Evolutionary conservation across 2,113 vertebrate species (phyloP), one percentile per base, ranked within the genome.

Genomic region (Phalacrocorax carbo): DNA sequence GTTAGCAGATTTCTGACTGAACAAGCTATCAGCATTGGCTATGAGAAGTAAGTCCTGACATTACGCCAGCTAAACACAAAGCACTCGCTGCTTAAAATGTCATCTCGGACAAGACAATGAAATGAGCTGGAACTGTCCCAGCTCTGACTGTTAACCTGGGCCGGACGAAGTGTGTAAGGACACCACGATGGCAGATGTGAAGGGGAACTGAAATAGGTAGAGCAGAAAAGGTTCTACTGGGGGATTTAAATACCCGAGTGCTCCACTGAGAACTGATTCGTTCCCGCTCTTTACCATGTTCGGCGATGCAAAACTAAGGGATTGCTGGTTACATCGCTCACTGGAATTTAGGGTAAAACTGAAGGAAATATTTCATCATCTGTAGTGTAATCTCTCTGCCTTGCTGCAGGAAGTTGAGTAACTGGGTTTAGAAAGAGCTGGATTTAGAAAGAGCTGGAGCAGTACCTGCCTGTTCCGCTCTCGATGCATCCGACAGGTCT

Each of bases 341-440:
- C 55, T 97, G 94, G 84, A 82, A 94, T 96, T 94, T 77, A 88
- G 93, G 71, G 94, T 97, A 96, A 97, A 97, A 97, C 94, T 83
- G 90, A 96, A 97, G 96, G 96, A 97, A 96, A 94, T 66, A 68
- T 97, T 96, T 94, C 94, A 75, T 91, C 89, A 96, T 90, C 48
- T 40, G 62, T 60, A 95, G 75, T 90, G 94, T 85, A 82, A 94
- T 61, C 30, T 4, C 82, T 91, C 78, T 73, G 82, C 79, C 75
- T 84, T 96, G 86, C 91, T 4, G 7, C 71, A 95, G 97, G 97
- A 97, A 97, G 84, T 97, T 97, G 95, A 93, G 96, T 91, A 96
- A 96, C 42, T 18, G 32, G 10, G 19, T 96, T 96, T 97, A 96
- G 95, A 97, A 97, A 97, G 91, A 96, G 93, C 1, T 73, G 62